Evolutionary conservation across 2,888 invertebrate species (phyloP).

Genomic region (Iselma pallidipennis): DNA sequence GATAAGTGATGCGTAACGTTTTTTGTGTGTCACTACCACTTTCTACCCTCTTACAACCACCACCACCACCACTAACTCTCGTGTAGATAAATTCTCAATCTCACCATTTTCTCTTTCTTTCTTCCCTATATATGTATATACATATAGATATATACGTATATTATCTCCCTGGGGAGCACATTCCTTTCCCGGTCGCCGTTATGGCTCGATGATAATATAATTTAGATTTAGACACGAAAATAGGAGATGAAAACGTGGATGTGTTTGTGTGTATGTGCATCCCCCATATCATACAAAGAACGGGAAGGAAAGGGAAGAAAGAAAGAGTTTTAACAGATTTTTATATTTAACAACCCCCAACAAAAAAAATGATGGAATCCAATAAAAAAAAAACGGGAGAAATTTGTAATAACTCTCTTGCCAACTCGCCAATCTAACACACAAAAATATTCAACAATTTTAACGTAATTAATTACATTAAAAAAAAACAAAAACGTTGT

Average conservation of each 20-base stretch:
- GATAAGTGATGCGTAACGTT: not conserved
- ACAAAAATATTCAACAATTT: too few relatives aligned
- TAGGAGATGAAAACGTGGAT: slow-evolving; percentile 3
- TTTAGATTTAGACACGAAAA: slow-evolving; percentile 26
- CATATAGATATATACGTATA: slow-evolving; percentile 15
- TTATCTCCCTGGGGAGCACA: slow-evolving; percentile 25
- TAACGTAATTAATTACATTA: too few relatives aligned
- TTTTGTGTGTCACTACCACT: not conserved
- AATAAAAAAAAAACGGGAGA: too few relatives aligned
- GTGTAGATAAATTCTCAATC: not conserved
- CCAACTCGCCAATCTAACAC: too few relatives aligned
- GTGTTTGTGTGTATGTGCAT: not conserved
- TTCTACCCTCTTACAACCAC: too few relatives aligned
- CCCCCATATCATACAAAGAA: not conserved
- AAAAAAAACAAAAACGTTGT: too few relatives aligned
- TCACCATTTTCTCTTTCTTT: not conserved
- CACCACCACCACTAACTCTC: not conserved
- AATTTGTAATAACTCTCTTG: too few relatives aligned
- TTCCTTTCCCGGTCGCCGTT: slow-evolving; percentile 23
- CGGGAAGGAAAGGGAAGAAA: not conserved
- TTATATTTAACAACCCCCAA: too few relatives aligned
- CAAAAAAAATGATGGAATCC: too few relatives aligned
- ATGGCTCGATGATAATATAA: slow-evolving; percentile 29
- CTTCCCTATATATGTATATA: not conserved
- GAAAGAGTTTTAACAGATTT: not conserved